Base-by-base conservation (phyloP, 2,888 invertebrate species). In the Erpobdella octoculata region DNA sequence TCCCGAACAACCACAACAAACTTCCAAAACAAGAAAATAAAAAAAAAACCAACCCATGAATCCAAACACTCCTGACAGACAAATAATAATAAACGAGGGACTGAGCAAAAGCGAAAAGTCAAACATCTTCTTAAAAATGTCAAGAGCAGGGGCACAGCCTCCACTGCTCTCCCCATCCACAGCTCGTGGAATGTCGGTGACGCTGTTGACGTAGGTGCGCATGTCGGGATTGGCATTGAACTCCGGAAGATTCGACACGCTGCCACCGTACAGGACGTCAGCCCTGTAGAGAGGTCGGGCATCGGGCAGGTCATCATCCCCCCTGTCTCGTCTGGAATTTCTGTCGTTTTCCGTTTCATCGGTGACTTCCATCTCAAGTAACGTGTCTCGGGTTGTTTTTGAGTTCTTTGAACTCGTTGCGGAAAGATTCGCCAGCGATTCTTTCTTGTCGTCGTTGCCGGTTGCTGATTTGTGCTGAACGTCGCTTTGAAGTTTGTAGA, bases 211-310 rank as follows among this genome's bases (percentile, higher is more conserved):
- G 82, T 93, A 94, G 75, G 90, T 90, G 71, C 90, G 89, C 61
- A 93, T 85, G 0, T 92, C 91, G 80, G 91, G 36, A 38, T 59
- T 68, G 28, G 66, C 68, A 18, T 71, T 73, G 85, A 90, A 96
- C 84, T 80, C 80, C 6, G 79, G 92, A 78, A 97, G 87, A 84
- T 96, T 92, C 74, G 90, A 87, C 33, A 97, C 91, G 65, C 94
- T 94, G 36, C 97, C 96, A 1, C 93, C 93, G 85, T 96, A 96
- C 86, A 97, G 96, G 80, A 97, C 95, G 84, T 97, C 97, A 81
- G 94, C 93, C 70, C 94, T 87, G 8, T 93, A 93, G 85, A 96
- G 85, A 2, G 95, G 95, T n/a, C 93, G 88, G 21, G 21, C 41
- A 12, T 64, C 70, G 15, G 53, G 38, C 15, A 37, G n/a, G 12